Evolutionary conservation across 2,797 vertebrate species (phyloP).

Genomic region (Acanthis flammea): DNA sequence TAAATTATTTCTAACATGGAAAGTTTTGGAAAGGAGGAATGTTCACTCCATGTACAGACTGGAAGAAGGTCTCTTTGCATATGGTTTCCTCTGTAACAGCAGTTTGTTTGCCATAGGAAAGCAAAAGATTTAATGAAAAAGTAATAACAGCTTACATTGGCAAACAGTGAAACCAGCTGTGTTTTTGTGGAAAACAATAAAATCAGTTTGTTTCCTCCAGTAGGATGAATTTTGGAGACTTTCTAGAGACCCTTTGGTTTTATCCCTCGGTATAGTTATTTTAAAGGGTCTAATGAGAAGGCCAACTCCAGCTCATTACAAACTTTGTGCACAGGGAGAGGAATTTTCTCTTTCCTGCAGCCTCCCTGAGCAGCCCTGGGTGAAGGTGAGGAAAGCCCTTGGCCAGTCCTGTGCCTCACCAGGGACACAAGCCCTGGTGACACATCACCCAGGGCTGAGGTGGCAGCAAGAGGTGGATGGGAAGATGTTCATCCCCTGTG

Average conservation of each 20-base stretch:
- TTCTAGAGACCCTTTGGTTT: not conserved
- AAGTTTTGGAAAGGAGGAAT: not conserved
- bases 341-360: not conserved
- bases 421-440: not conserved
- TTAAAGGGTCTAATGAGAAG: not conserved
- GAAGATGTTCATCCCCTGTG: not conserved
- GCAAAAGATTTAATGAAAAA: conserved; percentile 13
- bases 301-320: not conserved
- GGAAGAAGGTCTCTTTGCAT: not conserved
- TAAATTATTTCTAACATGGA: not conserved
- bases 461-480: not conserved
- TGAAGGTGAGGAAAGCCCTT: not conserved
- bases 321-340: not conserved
- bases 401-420: too few relatives aligned
- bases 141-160: not conserved
- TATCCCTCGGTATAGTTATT: not conserved
- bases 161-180: not conserved
- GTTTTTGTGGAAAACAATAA: not conserved
- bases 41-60: not conserved
- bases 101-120: not conserved
- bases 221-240: not conserved
- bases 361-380: not conserved
- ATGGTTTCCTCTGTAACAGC: not conserved
- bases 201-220: not conserved
- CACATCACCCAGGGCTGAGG: not conserved